phyloP scores from a whole-genome alignment of 2,797 vertebrate species.

The Antennarius maculatus region DNA sequence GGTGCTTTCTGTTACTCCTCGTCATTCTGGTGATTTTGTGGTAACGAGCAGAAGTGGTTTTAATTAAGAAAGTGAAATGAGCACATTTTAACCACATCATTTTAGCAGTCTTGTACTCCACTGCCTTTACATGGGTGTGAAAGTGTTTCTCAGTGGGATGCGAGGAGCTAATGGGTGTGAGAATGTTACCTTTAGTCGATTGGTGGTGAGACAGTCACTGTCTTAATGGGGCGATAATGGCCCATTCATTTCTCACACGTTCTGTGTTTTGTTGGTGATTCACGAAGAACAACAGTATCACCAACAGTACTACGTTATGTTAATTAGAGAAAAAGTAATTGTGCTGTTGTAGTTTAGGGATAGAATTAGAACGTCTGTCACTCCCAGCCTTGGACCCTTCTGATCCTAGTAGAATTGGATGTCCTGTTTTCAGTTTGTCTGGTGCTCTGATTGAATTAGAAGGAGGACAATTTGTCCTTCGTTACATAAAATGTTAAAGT shows the following conservation, averaged over 20 bases:
- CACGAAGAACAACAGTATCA: not conserved
- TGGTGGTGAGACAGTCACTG: not conserved
- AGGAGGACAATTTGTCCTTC: slow-evolving; percentile 41
- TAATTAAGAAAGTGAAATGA: slow-evolving; percentile 71
- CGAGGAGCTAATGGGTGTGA: slow-evolving; percentile 58
- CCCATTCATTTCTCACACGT: slow-evolving; percentile 41
- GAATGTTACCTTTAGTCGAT: slow-evolving; percentile 38
- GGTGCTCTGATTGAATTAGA: slow-evolving; percentile 52
- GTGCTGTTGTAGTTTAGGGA: slow-evolving; percentile 30
- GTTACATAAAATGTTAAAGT: slow-evolving; percentile 55
- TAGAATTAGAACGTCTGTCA: slow-evolving; percentile 23
- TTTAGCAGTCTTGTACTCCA: slow-evolving; percentile 51
- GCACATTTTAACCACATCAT: slow-evolving; percentile 70
- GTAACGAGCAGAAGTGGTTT: slow-evolving; percentile 53
- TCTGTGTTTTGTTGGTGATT: not conserved
- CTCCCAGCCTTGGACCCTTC: slow-evolving; percentile 13
- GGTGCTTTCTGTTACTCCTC: slow-evolving; percentile 13
- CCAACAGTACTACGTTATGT: not conserved
- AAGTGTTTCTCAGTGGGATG: slow-evolving; percentile 66
- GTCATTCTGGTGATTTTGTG: slow-evolving; percentile 45
- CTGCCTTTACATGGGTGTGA: slow-evolving; percentile 68
- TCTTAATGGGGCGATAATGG: slow-evolving; percentile 39
- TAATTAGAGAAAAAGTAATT: slow-evolving; percentile 17
- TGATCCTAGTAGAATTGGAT: not conserved
- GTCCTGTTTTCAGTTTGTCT: slow-evolving; percentile 37